Base-by-base conservation (phyloP, 2,797 vertebrate genomes). In the Mareca penelope region DNA sequence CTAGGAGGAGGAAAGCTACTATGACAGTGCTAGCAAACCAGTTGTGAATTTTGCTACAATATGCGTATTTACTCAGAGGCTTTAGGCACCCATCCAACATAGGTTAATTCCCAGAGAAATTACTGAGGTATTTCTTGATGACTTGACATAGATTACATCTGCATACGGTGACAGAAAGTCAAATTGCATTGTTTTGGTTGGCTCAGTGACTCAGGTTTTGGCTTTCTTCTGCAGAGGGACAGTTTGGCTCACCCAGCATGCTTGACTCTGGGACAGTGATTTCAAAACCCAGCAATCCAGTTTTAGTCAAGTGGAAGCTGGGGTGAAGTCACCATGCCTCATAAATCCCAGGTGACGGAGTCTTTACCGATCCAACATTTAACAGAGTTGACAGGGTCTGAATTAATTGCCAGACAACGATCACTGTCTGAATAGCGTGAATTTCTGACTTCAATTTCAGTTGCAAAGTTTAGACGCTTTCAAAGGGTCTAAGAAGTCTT, bases 361-460 rank as follows among this genome's bases (percentile, higher is more conserved):
- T 42, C 40, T 44, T 88, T 42, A 19, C 24, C 67, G 17, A 17
- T 84, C 60, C 83, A 63, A 5, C 9, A 18, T 39, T 93, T 40
- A 75, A 23, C 37, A 52, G 53, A 7, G 33, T 4, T 93, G 88
- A 91, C 78, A 95, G 73, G 2, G 0, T 59, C 64, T 60, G 85
- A 94, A 90, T 83, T 85, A 89, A 90, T 31, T 92, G 70, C 50
- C 86, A 81, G 69, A 81, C 79, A 88, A 91, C 55, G 84, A 85
- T 63, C 84, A 17, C 59, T 33, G 67, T 67, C 70, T 96, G 71
- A 89, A 70, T 14, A 72, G 63, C 39, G 3, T 6, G 81, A 88
- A 95, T 88, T 92, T 83, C 92, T 95, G 85, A 80, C 72, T 95
- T 79, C 29, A 75, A 42, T 88, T 89, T 42, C 73, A 90, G 73